These are phyloP conservation scores for Lagenorhynchus albirostris DNA, from an alignment of 2,113 vertebrate species.

Conservation along the genomic window DNA sequence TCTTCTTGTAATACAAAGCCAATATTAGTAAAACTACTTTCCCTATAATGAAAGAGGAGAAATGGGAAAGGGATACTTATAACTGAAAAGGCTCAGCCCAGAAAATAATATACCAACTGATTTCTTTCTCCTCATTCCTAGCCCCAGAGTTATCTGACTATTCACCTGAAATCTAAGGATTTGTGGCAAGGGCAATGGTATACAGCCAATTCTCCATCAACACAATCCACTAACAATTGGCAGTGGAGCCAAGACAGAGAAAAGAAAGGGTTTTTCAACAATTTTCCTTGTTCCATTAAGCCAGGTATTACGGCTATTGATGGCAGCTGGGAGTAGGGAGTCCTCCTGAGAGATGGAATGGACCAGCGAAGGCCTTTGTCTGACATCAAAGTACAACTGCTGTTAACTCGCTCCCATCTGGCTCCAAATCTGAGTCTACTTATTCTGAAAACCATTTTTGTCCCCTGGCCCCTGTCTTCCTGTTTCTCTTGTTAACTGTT, in stretches of 20 bases:
- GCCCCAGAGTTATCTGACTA: neutral
- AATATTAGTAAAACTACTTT: constrained; percentile 42
- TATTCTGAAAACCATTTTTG: constrained; percentile 72
- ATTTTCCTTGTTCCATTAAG: constrained; percentile 36
- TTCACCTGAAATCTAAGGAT: neutral
- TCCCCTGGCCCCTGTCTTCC: constrained; percentile 45
- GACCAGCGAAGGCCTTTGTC: neutral
- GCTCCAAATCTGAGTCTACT: constrained; percentile 58
- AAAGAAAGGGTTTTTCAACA: neutral
- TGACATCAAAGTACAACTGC: constrained; percentile 47
- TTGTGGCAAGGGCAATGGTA: neutral
- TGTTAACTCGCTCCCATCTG: constrained; percentile 68
- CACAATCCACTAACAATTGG: neutral
- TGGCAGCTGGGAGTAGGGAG: neutral
- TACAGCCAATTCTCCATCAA: neutral
- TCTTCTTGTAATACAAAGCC: constrained; percentile 5
- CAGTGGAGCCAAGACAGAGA: neutral
- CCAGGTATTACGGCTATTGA: neutral
- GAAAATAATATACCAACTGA: constrained; percentile 3
- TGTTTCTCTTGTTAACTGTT: constrained; percentile 63
- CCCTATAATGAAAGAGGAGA: constrained; percentile 29
- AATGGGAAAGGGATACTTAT: neutral
- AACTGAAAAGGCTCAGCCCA: constrained; percentile 36
- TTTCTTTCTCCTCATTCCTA: neutral
- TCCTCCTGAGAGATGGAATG: neutral